phyloP scores from a whole-genome alignment of 2,797 vertebrate genomes.

The Salarias fasciatus region DNA sequence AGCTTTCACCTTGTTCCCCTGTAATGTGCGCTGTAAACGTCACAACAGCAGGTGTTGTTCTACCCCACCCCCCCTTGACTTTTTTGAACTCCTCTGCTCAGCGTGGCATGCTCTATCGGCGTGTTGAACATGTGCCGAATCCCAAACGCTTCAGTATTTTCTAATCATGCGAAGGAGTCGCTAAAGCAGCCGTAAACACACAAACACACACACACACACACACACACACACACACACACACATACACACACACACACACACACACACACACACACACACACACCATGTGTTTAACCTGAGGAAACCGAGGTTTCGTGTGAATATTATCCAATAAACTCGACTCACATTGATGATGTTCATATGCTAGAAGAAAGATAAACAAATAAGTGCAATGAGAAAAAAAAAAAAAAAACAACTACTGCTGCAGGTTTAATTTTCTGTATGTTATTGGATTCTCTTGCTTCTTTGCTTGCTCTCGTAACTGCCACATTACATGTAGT shows the following conservation, averaged over 20 bases:
- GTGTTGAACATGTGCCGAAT: slow-evolving; percentile 22
- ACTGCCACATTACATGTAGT: slow-evolving; percentile 43
- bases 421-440: slow-evolving; percentile 1
- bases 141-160: slow-evolving; percentile 5
- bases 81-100: slow-evolving; percentile 58
- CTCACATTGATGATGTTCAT: neutral
- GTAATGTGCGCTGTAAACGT: neutral
- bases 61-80: too few species aligned
- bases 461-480: slow-evolving; percentile 26
- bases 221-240: too few species aligned
- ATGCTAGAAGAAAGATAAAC: neutral
- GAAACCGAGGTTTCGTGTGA: slow-evolving; percentile 9
- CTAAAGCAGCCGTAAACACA: neutral
- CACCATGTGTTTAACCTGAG: neutral
- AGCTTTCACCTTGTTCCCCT: neutral
- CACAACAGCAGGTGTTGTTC: neutral
- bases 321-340: slow-evolving; percentile 7
- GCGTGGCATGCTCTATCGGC: slow-evolving; percentile 53
- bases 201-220: too few species aligned
- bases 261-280: too few species aligned
- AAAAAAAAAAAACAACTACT: neutral
- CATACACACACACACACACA: too few species aligned
- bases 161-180: neutral
- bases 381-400: neutral
- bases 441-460: slow-evolving; percentile 11